Base-by-base conservation (phyloP, 2,888 invertebrate species). In the Drosophila austrosaltans region DNA sequence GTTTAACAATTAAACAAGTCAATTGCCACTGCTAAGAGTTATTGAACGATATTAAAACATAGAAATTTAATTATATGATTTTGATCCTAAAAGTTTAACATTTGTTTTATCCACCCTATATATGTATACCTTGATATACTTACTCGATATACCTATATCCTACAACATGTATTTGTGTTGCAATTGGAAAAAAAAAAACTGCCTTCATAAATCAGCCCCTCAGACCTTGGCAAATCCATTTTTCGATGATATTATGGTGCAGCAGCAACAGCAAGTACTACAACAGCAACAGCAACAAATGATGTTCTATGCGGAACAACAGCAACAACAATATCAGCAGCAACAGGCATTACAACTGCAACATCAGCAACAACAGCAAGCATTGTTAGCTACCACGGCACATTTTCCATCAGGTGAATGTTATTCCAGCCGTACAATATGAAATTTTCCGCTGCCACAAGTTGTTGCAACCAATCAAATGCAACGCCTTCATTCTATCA, bases 221-320 rank as follows among this genome's bases (percentile, higher is more conserved):
- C 75, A 82, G 77, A 74, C 85, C 67, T 81, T 92, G 86, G 91
- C 91, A 81, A 92, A 92, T 91, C 92, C 92, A 79, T 92, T 92
- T 83, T 91, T 91, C 72, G 90, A 90, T 81, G 77, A 84, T 68
- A 79, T 87, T 79, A 90, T 90, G 64, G 61, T 91, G 56, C 57
- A 57, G 62, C 68, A 72, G 16, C 58, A 61, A 57, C 53, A 72
- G 64, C 63, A 76, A 75, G 77, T 63, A 48, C 76, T 72, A 54
- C 62, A 62, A 48, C 10, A 25, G 6, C 42, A 58, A 53, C 63
- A 68, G 30, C 56, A 70, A 56, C 70, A 73, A 40, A 40, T 61
- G 10, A 63, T 75, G 53, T 72, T 79, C 70, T 76, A 79, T 69
- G 74, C 76, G 81, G 84, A 78, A 48, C 82, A 77, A 63, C 71